phyloP scores from a whole-genome alignment of 2,797 vertebrate species.

The Phoxinus dragarum region DNA sequence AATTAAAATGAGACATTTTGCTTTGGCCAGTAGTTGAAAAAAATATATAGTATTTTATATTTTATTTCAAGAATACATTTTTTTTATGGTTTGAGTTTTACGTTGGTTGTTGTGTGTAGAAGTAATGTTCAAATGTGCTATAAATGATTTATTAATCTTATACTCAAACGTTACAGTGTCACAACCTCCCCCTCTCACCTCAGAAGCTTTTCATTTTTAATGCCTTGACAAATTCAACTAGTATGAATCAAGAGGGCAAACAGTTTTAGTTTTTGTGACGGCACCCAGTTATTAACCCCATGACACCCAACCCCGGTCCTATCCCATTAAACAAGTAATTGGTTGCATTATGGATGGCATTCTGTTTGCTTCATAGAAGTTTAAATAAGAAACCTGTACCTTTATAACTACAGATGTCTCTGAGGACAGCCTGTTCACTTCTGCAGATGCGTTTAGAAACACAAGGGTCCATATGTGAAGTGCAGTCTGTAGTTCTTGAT shows the following conservation, averaged over 20 bases:
- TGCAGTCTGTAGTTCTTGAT: constrained; percentile 72
- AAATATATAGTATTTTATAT: too few species aligned
- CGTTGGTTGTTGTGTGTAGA: background rate
- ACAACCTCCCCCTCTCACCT: background rate
- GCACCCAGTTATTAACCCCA: constrained; percentile 13
- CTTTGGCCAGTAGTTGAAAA: too few species aligned
- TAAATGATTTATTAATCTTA: background rate
- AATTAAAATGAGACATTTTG: background rate
- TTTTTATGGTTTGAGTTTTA: background rate
- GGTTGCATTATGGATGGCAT: background rate
- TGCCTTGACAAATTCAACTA: background rate
- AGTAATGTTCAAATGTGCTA: background rate
- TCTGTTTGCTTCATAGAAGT: background rate
- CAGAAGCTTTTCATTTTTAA: constrained; percentile 15
- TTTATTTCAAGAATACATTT: too few species aligned
- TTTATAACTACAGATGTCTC: constrained; percentile 75
- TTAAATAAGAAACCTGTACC: constrained; percentile 71
- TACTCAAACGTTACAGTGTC: background rate
- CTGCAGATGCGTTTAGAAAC: constrained; percentile 75
- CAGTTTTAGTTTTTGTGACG: background rate
- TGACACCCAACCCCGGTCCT: background rate
- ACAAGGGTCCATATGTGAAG: constrained; percentile 75
- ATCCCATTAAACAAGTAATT: constrained; percentile 27
- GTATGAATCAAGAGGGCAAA: background rate
- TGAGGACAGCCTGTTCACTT: constrained; percentile 68